Base-by-base conservation (phyloP, 2,888 invertebrate species). In the Microdon myrmicae region DNA sequence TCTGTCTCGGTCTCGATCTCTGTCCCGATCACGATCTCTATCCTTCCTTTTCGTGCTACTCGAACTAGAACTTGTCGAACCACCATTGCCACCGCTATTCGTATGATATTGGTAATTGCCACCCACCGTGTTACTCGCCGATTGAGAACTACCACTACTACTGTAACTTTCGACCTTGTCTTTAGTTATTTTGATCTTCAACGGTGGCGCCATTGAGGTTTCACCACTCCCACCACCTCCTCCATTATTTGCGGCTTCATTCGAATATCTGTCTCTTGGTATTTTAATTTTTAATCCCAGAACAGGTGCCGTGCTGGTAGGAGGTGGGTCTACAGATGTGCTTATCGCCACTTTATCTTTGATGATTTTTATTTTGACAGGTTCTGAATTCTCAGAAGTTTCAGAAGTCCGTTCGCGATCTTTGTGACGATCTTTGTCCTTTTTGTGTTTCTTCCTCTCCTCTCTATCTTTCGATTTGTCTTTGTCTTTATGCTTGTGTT, bases 181-280 rank as follows among this genome's bases (percentile, higher is more conserved):
- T 72, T 90, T 90, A 16, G 90, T 86, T 68, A 92, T 91, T 81
- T 91, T 92, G 70, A 92, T 89, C 78, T 90, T 91, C 28, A 91
- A 78, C 1, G 85, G 84, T 3, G 83, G 79, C 0, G 70, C 41
- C 2, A 22, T 8, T 9, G 29, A 49, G 10, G 20, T 32, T 19
- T 9, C 19, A 5, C 35, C 51, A 13, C 14, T 25, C 47, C n/a
- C 54, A 6, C 35, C 37, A 7, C 25, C 41, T 10, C 39, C 61
- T 20, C 34, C 45, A 22, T 26, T 43, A 8, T 29, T 66, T 41
- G 69, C 49, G 14, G 72, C 71, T 67, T 80, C 85, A 37, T 82
- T 82, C 69, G 87, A 86, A 28, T 90, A 77, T 39, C 88, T 82
- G 67, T 90, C 90, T 73, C 90, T 90, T 0, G 90, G 87, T 41